phyloP scores from a whole-genome alignment of 1,140 invertebrate species.

The Bombus superbus region DNA sequence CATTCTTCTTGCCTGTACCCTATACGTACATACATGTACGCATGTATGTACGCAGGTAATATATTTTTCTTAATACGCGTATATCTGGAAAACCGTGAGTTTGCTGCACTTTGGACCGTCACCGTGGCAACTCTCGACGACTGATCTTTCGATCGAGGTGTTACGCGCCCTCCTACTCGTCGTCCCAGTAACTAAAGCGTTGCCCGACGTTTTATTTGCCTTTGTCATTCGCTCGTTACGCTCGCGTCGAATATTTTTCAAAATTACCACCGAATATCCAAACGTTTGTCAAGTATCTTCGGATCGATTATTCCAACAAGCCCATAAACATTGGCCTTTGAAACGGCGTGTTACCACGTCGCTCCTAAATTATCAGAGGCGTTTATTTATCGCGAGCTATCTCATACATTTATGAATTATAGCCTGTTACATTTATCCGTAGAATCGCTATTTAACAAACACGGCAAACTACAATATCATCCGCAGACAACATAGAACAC shows the following conservation, averaged over 20 bases:
- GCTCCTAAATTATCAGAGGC: not conserved
- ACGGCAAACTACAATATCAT: slow-evolving; percentile 12
- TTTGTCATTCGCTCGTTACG: too few relatives aligned
- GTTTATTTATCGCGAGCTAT: not conserved
- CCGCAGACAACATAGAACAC: not conserved
- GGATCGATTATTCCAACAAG: not conserved
- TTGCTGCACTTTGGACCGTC: too few relatives aligned
- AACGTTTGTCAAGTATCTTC: not conserved
- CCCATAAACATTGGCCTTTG: not conserved
- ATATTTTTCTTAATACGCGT: too few relatives aligned
- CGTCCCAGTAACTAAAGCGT: too few relatives aligned
- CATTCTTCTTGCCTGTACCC: too few relatives aligned
- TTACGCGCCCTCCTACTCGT: too few relatives aligned
- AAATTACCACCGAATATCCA: not conserved
- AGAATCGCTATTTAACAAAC: not conserved
- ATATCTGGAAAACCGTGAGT: too few relatives aligned
- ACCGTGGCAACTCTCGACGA: too few relatives aligned
- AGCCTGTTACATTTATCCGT: not conserved
- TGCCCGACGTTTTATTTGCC: too few relatives aligned
- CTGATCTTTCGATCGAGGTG: too few relatives aligned
- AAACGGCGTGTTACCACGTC: not conserved
- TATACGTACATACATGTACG: too few relatives aligned
- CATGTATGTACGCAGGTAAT: too few relatives aligned
- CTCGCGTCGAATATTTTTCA: not conserved
- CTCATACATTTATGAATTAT: not conserved